phyloP scores from a whole-genome alignment of 2,888 invertebrate species.

The Ormyrus nitidulus region DNA sequence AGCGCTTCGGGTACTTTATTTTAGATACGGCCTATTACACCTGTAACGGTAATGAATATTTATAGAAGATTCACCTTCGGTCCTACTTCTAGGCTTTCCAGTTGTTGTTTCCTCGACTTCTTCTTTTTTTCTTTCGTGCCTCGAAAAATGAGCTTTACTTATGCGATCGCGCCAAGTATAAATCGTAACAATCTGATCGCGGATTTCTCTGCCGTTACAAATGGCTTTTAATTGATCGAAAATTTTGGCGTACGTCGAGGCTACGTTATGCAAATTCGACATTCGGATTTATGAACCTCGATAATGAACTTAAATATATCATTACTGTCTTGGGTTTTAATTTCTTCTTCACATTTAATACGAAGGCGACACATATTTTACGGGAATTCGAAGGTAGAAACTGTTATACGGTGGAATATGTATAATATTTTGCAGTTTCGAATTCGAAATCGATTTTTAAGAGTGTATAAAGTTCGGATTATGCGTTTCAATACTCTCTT shows the following conservation, averaged over 20 bases:
- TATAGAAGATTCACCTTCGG: constrained; percentile 53
- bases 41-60: constrained; percentile 65
- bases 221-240: constrained; percentile 40
- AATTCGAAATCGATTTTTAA: too few relatives aligned
- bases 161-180: constrained; percentile 26
- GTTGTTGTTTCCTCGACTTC: constrained; percentile 7
- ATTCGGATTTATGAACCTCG: too few relatives aligned
- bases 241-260: constrained; percentile 27
- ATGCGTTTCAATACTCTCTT: background rate
- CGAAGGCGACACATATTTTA: too few relatives aligned
- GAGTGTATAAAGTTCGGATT: background rate
- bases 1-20: constrained; percentile 48
- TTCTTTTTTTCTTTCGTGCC: constrained; percentile 4
- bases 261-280: too few relatives aligned
- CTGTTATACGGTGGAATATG: too few relatives aligned
- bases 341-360: too few relatives aligned
- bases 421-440: too few relatives aligned
- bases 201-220: background rate
- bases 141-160: background rate
- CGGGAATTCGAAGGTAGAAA: too few relatives aligned
- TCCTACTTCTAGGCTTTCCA: constrained; percentile 24
- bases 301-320: too few relatives aligned
- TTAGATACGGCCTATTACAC: constrained; percentile 61
- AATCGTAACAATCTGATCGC: constrained; percentile 31
- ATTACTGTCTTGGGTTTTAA: too few relatives aligned